Base-by-base conservation (phyloP, 2,113 vertebrate genomes). In the Corythornis cristatus region DNA sequence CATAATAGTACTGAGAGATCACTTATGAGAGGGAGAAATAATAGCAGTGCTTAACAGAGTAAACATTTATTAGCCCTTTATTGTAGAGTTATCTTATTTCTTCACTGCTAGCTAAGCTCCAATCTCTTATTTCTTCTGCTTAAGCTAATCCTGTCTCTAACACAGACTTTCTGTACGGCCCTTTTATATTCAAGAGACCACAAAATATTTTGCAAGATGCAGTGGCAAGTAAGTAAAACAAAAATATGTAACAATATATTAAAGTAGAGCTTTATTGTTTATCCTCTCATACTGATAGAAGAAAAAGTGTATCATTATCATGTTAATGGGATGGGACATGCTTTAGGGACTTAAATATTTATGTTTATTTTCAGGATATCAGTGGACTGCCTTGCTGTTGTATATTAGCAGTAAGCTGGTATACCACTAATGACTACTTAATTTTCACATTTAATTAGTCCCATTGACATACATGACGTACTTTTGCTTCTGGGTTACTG, bases 381-480 rank as follows among this genome's bases (percentile, higher is more conserved):
- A n/a, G 46, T 3, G 1, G 54, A 56, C 31, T 53, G 11, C 35
- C 23, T 87, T 42, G 21, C 35, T 46, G 9, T 8, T 48, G 1
- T 7, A 0, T 46, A 23, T 28, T 54, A 33, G 25, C 50, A 75
- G 48, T 33, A 46, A 68, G 16, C 13, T 48, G 26, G 60, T 77
- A 53, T 90, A 74, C 79, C 81, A 89, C 54, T 85, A 83, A 66
- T 40, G 40, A 19, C 60, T 91, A 65, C 62, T 85, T 89, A 25
- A 43, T 83, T 80, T 93, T 94, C 6, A 1, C 65, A 91, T 33
- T 65, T 73, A 86, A 80, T 92, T 73, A 91, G 72, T 96, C 42
- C 82, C 2, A 11, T 28, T 96, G 89, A 80, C 83, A 87, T 83
- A 90, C 66, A 67, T 60, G 23, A 45, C 71, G 85, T 51, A 54